Evolutionary conservation across 2,113 vertebrate species (phyloP).

Genomic region (Aldabrachelys gigantea): DNA sequence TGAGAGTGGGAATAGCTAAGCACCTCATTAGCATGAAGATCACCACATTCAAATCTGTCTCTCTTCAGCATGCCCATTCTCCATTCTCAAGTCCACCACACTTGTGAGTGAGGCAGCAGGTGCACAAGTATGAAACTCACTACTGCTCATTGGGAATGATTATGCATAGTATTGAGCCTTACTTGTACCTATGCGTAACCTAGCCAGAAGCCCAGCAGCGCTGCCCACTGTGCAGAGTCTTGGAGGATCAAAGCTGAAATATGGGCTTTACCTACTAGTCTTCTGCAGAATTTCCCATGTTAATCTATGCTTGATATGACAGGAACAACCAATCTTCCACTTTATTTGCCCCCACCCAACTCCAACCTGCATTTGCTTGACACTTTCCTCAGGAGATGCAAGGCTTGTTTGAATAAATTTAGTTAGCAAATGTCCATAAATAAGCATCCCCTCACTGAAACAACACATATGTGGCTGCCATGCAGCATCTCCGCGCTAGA

Average conservation of each 20-base stretch:
- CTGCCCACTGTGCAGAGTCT: not conserved
- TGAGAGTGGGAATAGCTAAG: accelerated
- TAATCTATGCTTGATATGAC: not conserved
- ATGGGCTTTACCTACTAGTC: not conserved
- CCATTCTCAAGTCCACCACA: not conserved
- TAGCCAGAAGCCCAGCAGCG: not conserved
- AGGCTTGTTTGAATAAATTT: constrained; percentile 8
- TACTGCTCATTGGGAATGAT: not conserved
- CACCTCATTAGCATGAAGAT: not conserved
- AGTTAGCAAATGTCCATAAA: constrained; percentile 60
- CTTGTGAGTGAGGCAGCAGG: not conserved
- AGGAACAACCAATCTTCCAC: not conserved
- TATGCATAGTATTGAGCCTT: not conserved
- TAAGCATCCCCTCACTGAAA: constrained; percentile 19
- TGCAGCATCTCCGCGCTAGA: not conserved
- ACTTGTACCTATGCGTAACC: not conserved
- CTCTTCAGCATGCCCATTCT: not conserved
- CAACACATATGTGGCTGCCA: not conserved
- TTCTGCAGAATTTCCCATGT: not conserved
- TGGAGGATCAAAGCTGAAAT: not conserved
- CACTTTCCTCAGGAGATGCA: constrained; percentile 30
- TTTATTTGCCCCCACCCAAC: not conserved
- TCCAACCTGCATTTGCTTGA: constrained; percentile 1
- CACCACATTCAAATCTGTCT: not conserved
- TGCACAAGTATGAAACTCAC: not conserved